Base-by-base conservation (phyloP, 2,113 vertebrate genomes). In the Gambusia affinis region DNA sequence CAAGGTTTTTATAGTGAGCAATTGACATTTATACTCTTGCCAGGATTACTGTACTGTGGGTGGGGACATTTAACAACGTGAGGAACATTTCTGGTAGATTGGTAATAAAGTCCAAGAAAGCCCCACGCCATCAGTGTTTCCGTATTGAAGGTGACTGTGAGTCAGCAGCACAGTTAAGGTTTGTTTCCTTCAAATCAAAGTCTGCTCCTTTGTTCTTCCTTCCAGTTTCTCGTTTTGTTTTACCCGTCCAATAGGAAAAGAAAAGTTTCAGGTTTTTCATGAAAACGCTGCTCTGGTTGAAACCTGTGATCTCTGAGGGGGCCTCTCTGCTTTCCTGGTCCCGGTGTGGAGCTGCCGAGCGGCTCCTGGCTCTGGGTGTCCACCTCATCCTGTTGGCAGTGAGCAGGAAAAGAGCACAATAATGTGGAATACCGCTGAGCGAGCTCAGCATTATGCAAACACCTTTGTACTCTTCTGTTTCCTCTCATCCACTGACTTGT, bases 1-100 rank as follows among this genome's bases (percentile, higher is more conserved):
- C 70, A 60, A n/a, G 75, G 68, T 79, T 81, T 83, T 64, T 39
- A 69, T 81, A 70, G 31, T 0, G 14, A 73, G 35, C 4, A 2
- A 60, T 81, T 8, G 10, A 60, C 28, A 73, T 75, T 27, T 12
- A 39, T 30, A 68, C 60, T 67, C 14, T 73, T 14, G 14, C 54
- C 37, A 39, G 39, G 72, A 68, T 30, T 12, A 12, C 39, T 42
- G 14, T 15, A 14, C 1, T 12, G 24, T 42, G 39, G 35, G 35
- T 37, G 35, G 35, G 39, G 39, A 42, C 39, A 19, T 47, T 19
- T 44, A 44, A 44, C 14, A 17, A 5, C 7, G 44, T 19, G 44
- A 47, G 15, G 7, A 47, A 6, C 4, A 19, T 19, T 19, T 47
- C 1, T 17, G 44, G 15, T 6, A 19, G 4, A 47, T 47, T 19